Evolutionary conservation across 2,113 vertebrate genomes (phyloP).

Genomic region (Cervus canadensis): DNA sequence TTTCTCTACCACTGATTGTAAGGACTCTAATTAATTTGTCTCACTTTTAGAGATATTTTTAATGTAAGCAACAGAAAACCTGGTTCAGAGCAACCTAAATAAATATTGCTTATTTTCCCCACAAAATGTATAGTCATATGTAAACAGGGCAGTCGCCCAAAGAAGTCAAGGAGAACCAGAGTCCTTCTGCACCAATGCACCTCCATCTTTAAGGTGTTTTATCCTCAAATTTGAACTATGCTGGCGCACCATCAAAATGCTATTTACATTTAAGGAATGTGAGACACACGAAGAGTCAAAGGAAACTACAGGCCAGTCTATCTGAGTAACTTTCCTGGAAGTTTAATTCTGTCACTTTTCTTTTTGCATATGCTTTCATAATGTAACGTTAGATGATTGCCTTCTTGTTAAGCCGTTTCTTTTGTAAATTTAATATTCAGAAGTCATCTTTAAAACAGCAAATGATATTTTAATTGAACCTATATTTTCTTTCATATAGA

Average conservation of each 20-base stretch:
- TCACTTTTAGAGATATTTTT: background rate
- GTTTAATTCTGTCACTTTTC: background rate
- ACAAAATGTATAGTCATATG: background rate
- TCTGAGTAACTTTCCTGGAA: background rate
- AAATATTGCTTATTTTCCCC: background rate
- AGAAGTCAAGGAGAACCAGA: background rate
- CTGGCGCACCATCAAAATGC: background rate
- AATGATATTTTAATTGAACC: background rate
- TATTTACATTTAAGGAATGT: background rate
- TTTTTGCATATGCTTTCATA: background rate
- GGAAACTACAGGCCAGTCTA: background rate
- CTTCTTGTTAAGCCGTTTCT: background rate
- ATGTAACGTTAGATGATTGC: background rate
- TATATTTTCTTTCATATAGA: background rate
- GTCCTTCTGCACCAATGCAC: background rate
- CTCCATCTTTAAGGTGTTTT: background rate
- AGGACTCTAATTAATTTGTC: background rate
- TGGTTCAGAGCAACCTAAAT: background rate
- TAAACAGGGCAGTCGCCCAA: background rate
- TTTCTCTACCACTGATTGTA: background rate
- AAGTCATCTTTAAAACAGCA: background rate
- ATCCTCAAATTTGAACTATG: background rate
- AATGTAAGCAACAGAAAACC: background rate
- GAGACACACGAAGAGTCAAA: background rate
- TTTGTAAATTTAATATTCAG: background rate